Base-by-base conservation (phyloP, 2,888 invertebrate genomes). In the Mesorhabditis sp. region DNA sequence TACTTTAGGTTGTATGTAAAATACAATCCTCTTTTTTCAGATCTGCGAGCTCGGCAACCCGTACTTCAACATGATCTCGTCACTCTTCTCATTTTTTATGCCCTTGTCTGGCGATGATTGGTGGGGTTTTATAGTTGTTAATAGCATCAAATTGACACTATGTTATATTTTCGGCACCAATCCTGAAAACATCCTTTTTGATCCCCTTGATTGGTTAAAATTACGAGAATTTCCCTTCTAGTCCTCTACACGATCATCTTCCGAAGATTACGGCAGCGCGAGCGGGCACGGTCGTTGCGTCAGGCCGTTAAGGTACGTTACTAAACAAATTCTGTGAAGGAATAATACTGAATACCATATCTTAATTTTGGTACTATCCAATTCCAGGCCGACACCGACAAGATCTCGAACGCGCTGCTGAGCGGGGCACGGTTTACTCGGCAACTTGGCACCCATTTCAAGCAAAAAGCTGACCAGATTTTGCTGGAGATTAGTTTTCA, bases 1-100 rank as follows among this genome's bases (percentile, higher is more conserved):
- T 28, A 28, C 28, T 28, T 28, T 28, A 28, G 28, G 28, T 28
- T 28, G 28, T 28, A 28, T 28, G 28, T 28, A 28, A 28, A 28
- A 28, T 28, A 28, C 28, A 28, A 28, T 28, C 28, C 28, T 1
- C 28, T 28, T 28, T 43, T 85, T 86, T 61, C 73, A 83, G 80
- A 65, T 73, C 61, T 98, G 98, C 89, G 90, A 93, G 82, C 96
- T 98, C 90, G 95, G 95, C 89, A 97, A 95, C 88, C 92, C 94
- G 80, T 93, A 95, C 89, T 98, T 97, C 88, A 93, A 97, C 86
- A 92, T 98, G 86, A 95, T 94, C 89, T 97, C 96, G 13, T 97
- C 97, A 69, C 90, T 98, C 81, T 93, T 94, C 79, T 97, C 97
- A 84, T 98, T 98, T 90, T 98, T 95, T 88, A 95, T 98, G 28